Evolutionary conservation across 2,113 vertebrate genomes (phyloP).

Genomic region (Osmerus mordax): DNA sequence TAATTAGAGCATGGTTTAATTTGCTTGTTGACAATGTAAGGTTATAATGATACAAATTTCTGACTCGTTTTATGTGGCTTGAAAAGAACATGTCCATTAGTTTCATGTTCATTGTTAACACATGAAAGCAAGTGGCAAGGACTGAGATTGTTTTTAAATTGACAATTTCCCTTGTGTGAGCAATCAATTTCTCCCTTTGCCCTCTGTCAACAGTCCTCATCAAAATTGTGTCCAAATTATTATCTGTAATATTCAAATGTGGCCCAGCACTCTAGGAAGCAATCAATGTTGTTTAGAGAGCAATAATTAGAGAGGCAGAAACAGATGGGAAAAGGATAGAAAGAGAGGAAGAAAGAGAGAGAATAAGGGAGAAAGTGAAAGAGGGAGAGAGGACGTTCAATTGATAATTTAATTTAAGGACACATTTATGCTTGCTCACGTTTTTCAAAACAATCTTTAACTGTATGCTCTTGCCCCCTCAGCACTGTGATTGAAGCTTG

Average conservation of each 20-base stretch:
- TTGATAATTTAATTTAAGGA: not conserved
- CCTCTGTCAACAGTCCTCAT: not conserved
- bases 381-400: not conserved
- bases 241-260: not conserved
- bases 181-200: not conserved
- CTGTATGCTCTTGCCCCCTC: no score
- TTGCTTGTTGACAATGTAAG: no score
- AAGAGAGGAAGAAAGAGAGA: not conserved
- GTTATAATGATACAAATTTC: no score
- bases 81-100: no score
- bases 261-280: not conserved
- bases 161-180: not conserved
- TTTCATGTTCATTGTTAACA: not conserved
- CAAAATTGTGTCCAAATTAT: not conserved
- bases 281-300: not conserved
- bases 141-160: not conserved
- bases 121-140: not conserved
- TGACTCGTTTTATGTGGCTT: no score
- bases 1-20: no score
- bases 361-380: not conserved
- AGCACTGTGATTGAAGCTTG: constrained; percentile 5
- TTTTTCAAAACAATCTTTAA: not conserved
- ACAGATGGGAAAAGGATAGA: not conserved
- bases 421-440: not conserved
- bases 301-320: no score